Evolutionary conservation across 2,888 invertebrate species (phyloP), one percentile per base, ranked within the genome.

Genomic region (Agrochola macilenta): DNA sequence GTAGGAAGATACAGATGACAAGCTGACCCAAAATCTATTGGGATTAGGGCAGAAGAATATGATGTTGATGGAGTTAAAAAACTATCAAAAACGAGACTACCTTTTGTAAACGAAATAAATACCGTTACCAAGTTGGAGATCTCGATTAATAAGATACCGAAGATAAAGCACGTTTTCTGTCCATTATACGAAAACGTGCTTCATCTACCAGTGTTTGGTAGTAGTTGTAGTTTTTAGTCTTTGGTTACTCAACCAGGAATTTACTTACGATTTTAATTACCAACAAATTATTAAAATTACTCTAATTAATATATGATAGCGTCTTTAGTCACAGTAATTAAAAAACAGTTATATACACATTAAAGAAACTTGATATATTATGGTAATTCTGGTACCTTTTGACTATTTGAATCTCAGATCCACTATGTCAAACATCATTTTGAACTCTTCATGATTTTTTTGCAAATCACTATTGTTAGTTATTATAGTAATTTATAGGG

Each of bases 401-500:
- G 30, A n/a, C 1, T n/a, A 72, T 63, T 75, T 69, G 12, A 72
- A 79, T 46, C 70, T 54, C 5, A 58, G 17, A 72, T 72, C 72
- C 0, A 9, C 0, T 11, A 5, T 23, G 23, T 46, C 4, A 11
- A 30, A 49, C 39, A 14, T 60, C 1, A 2, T 3, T 26, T 30
- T 58, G 65, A 74, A 63, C 52, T 76, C 9, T 72, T 54, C 1
- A 14, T 12, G 2, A 52, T 17, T 8, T 69, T n/a, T 74, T 58
- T 69, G 81, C 81, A 63, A 66, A 74, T 84, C 74, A 81, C 2
- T 4, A 20, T 69, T n/a, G 1, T 17, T 64, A n/a, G n/a, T 23
- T 23, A 5, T 14, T 12, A 17, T n/a, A 20, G 20, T 35, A n/a
- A 57, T 46, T 54, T 63, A 35, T 63, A 20, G n/a, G 11, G 12